These are phyloP conservation scores for Aricia agestis DNA, from an alignment of 1,140 invertebrate genomes.

Conservation along the genomic window DNA sequence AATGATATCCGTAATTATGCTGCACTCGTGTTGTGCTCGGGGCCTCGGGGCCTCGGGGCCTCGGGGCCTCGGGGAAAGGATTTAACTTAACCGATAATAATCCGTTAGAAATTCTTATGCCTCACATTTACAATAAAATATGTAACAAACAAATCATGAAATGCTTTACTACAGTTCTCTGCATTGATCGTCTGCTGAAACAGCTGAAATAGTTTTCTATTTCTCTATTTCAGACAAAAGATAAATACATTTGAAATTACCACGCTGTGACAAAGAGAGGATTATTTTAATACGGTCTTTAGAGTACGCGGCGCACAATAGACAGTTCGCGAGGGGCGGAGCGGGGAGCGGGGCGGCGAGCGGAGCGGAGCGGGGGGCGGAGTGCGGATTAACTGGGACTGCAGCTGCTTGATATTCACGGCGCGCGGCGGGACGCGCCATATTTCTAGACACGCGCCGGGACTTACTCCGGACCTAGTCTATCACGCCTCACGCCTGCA, in stretches of 20 bases:
- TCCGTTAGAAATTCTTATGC: too few species aligned
- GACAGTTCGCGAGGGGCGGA: conserved; percentile 25
- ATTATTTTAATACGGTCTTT: conserved; percentile 13
- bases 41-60: too few species aligned
- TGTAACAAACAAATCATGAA: too few species aligned
- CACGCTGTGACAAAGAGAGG: background rate
- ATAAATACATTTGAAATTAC: conserved; percentile 4
- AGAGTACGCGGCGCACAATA: conserved; percentile 21
- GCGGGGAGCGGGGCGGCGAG: conserved; percentile 10
- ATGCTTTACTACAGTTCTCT: too few species aligned
- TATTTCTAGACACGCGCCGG: conserved; percentile 34
- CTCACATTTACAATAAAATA: too few species aligned
- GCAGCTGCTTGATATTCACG: conserved; percentile 41
- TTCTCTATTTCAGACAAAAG: background rate
- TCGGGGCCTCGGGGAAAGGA: too few species aligned
- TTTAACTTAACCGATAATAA: too few species aligned
- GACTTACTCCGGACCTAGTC: conserved; percentile 34
- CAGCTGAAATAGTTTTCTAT: background rate
- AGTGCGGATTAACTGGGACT: conserved; percentile 32
- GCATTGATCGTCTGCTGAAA: background rate
- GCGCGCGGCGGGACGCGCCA: conserved; percentile 23
- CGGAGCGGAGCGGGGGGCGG: background rate
- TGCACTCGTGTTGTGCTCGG: background rate
- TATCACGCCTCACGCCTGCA: conserved; percentile 32
- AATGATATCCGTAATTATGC: background rate